Base-by-base conservation (phyloP, 2,113 vertebrate genomes). In the Cygnus buccinator region DNA sequence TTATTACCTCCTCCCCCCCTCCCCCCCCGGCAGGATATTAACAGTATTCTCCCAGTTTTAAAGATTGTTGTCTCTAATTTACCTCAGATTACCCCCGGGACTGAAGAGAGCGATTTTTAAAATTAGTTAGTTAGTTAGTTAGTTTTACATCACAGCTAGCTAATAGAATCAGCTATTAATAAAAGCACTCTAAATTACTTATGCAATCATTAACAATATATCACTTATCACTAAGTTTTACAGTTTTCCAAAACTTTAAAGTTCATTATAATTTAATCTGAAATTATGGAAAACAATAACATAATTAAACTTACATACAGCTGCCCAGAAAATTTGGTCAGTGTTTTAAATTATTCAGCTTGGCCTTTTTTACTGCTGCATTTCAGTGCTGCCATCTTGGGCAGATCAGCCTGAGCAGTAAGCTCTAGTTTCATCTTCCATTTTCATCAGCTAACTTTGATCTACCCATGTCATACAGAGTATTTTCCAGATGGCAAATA, bases 401-500 rank as follows among this genome's bases (percentile, higher is more conserved):
- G 52, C 70, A 95, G 52, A 90, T 84, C 68, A 89, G 73, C n/a
- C 35, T 50, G 19, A 87, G 52, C 11, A 67, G 31, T 0, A 21
- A 54, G 48, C 37, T 89, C 52, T 59, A 39, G 22, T 92, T 89
- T 93, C 77, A 58, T 81, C 77, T 91, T 89, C 61, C 22, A 19
- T 43, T 80, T 81, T 41, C 65, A 87, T 82, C 84, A 63, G 35
- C 17, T 77, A 67, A 52, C 71, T 95, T 79, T 65, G 62, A 65
- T 84, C 80, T 84, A 63, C 37, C 37, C 44, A 2, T 78, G 62
- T 82, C 52, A 62, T 39, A 77, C 3, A 1, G 62, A 84, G 59
- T 25, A 66, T 95, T 97, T 89, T 93, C 48, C 89, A 93, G 70
- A 75, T 79, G 66, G 58, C 15, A 91, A 57, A 75, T 87, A 33